phyloP scores from a whole-genome alignment of 2,113 vertebrate genomes.

The Xiphophorus hellerii region DNA sequence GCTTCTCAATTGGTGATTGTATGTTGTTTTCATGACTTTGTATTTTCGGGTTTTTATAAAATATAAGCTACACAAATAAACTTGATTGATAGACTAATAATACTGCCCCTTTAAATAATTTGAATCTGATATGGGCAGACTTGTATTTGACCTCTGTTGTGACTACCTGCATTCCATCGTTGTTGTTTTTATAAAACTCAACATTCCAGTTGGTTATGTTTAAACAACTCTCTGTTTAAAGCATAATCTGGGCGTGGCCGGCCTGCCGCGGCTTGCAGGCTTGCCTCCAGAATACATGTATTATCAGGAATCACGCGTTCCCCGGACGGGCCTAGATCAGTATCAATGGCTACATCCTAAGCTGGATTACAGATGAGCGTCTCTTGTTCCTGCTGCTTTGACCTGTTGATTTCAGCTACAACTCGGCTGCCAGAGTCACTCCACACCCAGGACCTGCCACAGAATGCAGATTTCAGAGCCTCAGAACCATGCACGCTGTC shows the following conservation, averaged over 20 bases:
- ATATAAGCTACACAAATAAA: too few species aligned
- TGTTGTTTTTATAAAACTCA: constrained; percentile 2
- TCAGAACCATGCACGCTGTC: constrained; percentile 39
- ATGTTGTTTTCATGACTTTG: too few species aligned
- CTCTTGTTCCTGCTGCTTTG: constrained; percentile 26
- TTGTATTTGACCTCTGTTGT: neutral
- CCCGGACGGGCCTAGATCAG: constrained; percentile 18
- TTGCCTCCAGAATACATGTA: constrained; percentile 1
- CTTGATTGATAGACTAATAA: too few species aligned
- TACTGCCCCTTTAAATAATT: too few species aligned
- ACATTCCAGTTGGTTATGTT: constrained; percentile 17
- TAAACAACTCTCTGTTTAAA: constrained; percentile 2
- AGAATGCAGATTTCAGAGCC: constrained; percentile 44
- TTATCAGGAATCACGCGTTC: constrained; percentile 36
- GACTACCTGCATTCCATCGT: constrained; percentile 2
- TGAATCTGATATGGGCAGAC: too few species aligned
- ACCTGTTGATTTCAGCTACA: constrained; percentile 39
- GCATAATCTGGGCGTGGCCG: constrained; percentile 7
- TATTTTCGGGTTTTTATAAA: too few species aligned
- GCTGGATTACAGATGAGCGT: constrained; percentile 45
- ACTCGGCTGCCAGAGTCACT: neutral
- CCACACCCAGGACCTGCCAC: constrained; percentile 30
- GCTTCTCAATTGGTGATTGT: too few species aligned
- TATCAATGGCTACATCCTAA: constrained; percentile 35
- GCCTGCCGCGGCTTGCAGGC: constrained; percentile 29